These are phyloP conservation scores for Drosophila melanica DNA, from an alignment of 1,140 invertebrate species.

Conservation along the genomic window DNA sequence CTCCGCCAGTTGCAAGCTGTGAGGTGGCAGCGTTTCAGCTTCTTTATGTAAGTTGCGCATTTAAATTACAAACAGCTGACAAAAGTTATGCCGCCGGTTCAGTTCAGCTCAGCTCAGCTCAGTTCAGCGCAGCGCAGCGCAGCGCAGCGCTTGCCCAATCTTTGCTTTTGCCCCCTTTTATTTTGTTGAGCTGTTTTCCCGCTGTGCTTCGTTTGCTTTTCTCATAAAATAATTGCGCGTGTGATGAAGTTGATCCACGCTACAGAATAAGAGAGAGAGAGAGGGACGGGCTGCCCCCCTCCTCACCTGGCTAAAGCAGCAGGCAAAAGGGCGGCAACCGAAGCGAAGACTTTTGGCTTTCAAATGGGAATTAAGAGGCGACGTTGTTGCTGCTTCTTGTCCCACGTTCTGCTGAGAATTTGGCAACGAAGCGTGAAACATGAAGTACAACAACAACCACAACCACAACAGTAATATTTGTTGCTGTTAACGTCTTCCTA, in stretches of 20 bases:
- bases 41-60: constrained; percentile 70
- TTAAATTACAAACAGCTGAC: constrained; percentile 81
- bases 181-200: constrained; percentile 40
- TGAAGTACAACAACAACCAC: constrained; percentile 47
- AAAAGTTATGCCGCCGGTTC: constrained; percentile 64
- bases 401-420: constrained; percentile 72
- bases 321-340: constrained; percentile 29
- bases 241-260: constrained; percentile 66
- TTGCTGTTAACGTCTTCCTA: constrained; percentile 47
- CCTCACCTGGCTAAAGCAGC: not conserved
- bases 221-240: constrained; percentile 82
- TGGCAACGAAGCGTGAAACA: constrained; percentile 78
- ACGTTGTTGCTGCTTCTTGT: constrained; percentile 22
- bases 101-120: constrained; percentile 19
- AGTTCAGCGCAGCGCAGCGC: constrained; percentile 27
- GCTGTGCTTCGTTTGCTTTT: constrained; percentile 67
- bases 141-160: constrained; percentile 19
- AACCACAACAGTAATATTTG: constrained; percentile 12
- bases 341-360: constrained; percentile 65
- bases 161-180: constrained; percentile 7
- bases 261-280: constrained; percentile 12
- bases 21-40: constrained; percentile 17
- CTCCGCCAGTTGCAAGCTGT: constrained; percentile 22
- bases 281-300: not conserved
- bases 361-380: constrained; percentile 57